Percentiles rank a stretch among this genome's conserved stretches.
Evolutionary conservation across 2,113 vertebrate species (phyloP).

Genomic region (Chamaea fasciata): DNA sequence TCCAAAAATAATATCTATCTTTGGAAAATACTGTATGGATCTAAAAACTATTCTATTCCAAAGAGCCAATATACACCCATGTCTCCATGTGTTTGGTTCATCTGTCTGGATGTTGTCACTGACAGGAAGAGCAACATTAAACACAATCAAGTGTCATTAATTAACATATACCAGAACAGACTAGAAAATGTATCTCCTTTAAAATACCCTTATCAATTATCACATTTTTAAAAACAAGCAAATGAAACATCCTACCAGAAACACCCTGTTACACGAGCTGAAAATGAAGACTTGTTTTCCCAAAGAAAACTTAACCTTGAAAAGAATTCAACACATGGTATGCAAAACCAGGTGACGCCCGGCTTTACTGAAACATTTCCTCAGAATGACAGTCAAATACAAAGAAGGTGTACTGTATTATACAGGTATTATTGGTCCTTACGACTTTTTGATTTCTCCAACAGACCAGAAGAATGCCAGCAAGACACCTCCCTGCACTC

Average conservation of each 20-base stretch:
- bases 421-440: accelerated
- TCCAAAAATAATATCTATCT: background rate
- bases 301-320: background rate
- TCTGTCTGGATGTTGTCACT: background rate
- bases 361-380: background rate
- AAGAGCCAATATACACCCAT: background rate
- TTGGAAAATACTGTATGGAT: background rate
- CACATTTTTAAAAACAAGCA: background rate
- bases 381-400: background rate
- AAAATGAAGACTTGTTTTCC: background rate
- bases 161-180: background rate
- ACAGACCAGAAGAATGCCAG: background rate
- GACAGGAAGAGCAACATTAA: background rate
- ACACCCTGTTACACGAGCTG: background rate
- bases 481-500: background rate
- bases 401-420: background rate
- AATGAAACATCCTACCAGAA: background rate
- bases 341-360: background rate
- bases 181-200: background rate
- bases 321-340: accelerated
- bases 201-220: background rate
- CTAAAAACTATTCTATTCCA: background rate
- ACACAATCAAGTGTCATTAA: background rate
- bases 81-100: background rate
- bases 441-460: background rate